These are phyloP conservation scores for Rhinoderma darwinii DNA, from an alignment of 2,113 vertebrate genomes.

Conservation along the genomic window DNA sequence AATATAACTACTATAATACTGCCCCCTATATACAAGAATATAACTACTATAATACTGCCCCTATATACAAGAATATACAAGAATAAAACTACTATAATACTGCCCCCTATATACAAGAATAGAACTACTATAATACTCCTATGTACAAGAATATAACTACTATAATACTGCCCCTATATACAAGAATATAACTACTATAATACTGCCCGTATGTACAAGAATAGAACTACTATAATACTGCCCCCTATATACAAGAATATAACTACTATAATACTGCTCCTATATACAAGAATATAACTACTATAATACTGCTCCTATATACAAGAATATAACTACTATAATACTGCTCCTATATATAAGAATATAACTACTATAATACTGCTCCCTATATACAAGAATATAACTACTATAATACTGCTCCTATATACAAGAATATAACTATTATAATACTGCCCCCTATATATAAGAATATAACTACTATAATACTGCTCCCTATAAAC, in stretches of 20 bases:
- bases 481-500: background rate
- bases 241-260: background rate
- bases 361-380: constrained; percentile 13
- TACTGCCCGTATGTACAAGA: no score
- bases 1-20: constrained; percentile 1
- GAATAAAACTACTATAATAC: no score
- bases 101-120: no score
- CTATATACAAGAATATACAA: no score
- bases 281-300: background rate
- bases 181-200: no score
- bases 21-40: no score
- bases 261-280: no score
- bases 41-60: no score
- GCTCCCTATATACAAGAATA: background rate
- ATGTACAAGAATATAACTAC: no score
- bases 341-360: background rate
- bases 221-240: background rate
- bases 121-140: no score
- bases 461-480: background rate
- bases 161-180: no score
- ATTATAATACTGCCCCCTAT: background rate
- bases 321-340: background rate
- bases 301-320: no score
- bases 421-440: constrained; percentile 13
- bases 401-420: background rate